Conservation (phyloP, 2,113 vertebrate species). For the Glareola pratincola region DNA sequence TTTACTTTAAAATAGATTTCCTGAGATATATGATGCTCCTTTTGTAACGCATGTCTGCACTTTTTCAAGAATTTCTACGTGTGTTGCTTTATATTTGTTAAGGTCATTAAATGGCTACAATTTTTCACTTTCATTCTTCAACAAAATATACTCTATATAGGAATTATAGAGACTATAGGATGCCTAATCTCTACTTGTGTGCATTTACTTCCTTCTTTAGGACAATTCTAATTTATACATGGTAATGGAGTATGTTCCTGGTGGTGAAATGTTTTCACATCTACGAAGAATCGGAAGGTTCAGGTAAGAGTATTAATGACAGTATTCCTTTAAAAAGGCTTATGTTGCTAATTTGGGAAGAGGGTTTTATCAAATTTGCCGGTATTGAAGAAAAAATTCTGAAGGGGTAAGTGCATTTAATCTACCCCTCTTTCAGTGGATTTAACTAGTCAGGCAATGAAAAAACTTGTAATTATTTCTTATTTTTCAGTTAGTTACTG, state of each 20-base stretch:
- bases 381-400: not conserved
- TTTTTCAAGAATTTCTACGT: not conserved
- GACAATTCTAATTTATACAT: constrained; percentile 99
- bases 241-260: constrained; percentile 99
- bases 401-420: not conserved
- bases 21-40: not conserved
- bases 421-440: not conserved
- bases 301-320: constrained; percentile 79
- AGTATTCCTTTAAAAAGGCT: not conserved
- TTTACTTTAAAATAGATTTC: not conserved
- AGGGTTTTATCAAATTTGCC: not conserved
- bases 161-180: not conserved
- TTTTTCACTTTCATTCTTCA: not conserved
- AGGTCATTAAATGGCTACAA: not conserved
- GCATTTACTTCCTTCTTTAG: constrained; percentile 70
- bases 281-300: constrained; percentile 98
- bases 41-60: not conserved
- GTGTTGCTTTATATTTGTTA: not conserved
- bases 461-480: not conserved
- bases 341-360: not conserved
- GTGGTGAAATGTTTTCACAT: constrained; percentile 99
- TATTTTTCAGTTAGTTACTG: not conserved
- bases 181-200: not conserved
- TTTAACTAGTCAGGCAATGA: not conserved
- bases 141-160: not conserved